Base-by-base conservation (phyloP, 2,113 vertebrate species). In the Casuarius casuarius region DNA sequence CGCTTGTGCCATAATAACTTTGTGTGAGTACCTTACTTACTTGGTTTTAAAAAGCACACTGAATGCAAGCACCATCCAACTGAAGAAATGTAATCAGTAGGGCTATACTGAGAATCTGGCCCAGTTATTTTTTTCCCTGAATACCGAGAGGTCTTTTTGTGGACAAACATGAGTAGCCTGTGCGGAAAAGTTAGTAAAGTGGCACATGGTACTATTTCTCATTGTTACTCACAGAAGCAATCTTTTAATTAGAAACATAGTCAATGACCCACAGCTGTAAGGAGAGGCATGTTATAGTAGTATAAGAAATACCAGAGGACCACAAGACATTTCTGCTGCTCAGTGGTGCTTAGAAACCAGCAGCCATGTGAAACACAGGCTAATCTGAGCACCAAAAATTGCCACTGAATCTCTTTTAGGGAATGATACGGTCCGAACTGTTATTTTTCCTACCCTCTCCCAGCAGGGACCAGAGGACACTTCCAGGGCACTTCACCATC, bases 211-310 rank as follows among this genome's bases (percentile, higher is more conserved):
- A 91, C 26, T 89, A 56, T 61, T 93, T 91, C 75, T 91, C 12
- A 68, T 77, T 94, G 59, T 77, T 80, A 40, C 91, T 96, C 89
- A 72, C 66, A 74, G 72, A 87, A 96, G 54, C 51, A 90, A 82
- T 97, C 56, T 87, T 95, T 90, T 89, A 91, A 93, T 94, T 90
- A 95, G 88, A 96, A 96, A 92, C 80, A 93, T 83, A 96, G 76
- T 49, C 87, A 63, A 52, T 31, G 54, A 95, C 84, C 90, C 89
- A 92, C 88, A 81, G 58, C 63, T 65, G 29, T 76, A 96, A 94
- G 93, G 51, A 92, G 77, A 95, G 31, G 61, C 80, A 94, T 93
- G 82, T 95, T 93, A 58, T 9, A 58, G 29, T 58, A 58, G 56
- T 17, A 10, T 58, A 95, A 96, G 95, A 97, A 98, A 96, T 96